Base-by-base conservation (phyloP, 2,888 invertebrate species). In the Caenorhabditis zanzibari region DNA sequence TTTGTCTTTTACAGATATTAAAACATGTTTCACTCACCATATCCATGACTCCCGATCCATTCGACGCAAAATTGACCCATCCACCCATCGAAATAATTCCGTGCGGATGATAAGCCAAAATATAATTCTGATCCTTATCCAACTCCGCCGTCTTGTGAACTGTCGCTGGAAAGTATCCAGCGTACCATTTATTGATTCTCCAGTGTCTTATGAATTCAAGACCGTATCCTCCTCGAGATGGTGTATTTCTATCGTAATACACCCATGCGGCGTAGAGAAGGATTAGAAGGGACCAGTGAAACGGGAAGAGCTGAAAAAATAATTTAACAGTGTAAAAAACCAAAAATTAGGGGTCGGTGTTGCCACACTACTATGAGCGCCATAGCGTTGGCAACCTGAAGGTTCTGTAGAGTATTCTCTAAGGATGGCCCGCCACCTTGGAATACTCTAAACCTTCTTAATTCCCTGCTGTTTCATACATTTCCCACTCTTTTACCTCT, bases 51-150 rank as follows among this genome's bases (percentile, higher is more conserved):
- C 92, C 92, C 0, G 93, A 93, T 7, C 93, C 94, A 85, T 94
- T 95, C 0, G 96, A 95, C 0, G 95, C 95, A 93, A 97, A 96
- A 58, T 95, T 95, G 0, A 95, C 94, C 88, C 96, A 95, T 0
- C 95, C 95, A 0, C 97, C 96, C 28, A 95, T 94, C 64, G 96
- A 95, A 22, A 97, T 94, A 0, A 97, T 94, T 0, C 98, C 98
- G 93, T 98, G 98, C 0, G 98, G 98, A 93, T 96, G 97, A 82
- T 95, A 95, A 7, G 96, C 96, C 75, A 93, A 88, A n/a, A 88
- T 72, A 61, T 88, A 88, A 74, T 88, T 88, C 61, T 84, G 4
- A 16, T 75, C 73, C 4, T 73, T 32, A 1, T 79, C 56, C 72
- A 98, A 92, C 3, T 97, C 96, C 0, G 94, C 95, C 0, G 96